phyloP scores from a whole-genome alignment of 2,797 vertebrate genomes.

The Siniperca obscura region DNA sequence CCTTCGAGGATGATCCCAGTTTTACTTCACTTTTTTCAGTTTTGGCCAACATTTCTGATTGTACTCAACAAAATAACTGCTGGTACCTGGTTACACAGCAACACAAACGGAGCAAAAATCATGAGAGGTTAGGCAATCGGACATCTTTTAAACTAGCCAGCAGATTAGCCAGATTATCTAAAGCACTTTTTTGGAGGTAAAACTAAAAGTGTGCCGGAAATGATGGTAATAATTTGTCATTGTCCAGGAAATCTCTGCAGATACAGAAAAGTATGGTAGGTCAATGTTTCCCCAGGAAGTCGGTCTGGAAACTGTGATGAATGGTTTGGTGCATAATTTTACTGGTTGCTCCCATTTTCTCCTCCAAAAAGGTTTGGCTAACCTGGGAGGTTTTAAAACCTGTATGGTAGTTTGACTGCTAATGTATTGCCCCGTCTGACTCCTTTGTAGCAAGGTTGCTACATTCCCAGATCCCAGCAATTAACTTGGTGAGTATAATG shows the following conservation, averaged over 20 bases:
- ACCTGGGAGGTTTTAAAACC: background rate
- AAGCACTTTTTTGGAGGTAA: background rate
- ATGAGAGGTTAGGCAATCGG: background rate
- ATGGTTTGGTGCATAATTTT: too few species aligned
- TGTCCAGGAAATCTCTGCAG: too few species aligned
- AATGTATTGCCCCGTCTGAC: background rate
- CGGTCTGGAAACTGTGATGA: too few species aligned
- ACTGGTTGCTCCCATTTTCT: background rate
- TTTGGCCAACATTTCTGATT: background rate
- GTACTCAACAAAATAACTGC: background rate
- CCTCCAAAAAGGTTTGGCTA: too few species aligned
- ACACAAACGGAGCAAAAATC: background rate
- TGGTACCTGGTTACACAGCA: background rate
- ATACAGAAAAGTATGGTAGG: background rate
- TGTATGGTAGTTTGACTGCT: background rate
- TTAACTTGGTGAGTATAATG: background rate
- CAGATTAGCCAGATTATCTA: background rate
- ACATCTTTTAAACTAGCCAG: background rate
- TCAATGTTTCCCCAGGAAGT: background rate
- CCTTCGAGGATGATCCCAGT: too few species aligned
- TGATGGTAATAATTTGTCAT: background rate
- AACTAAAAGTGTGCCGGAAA: background rate
- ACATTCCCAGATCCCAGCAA: background rate
- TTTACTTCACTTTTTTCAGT: background rate
- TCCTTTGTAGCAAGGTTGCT: background rate